These are phyloP conservation scores for Peromyscus nudipes DNA, from an alignment of 2,797 vertebrate genomes.

Conservation along the genomic window DNA sequence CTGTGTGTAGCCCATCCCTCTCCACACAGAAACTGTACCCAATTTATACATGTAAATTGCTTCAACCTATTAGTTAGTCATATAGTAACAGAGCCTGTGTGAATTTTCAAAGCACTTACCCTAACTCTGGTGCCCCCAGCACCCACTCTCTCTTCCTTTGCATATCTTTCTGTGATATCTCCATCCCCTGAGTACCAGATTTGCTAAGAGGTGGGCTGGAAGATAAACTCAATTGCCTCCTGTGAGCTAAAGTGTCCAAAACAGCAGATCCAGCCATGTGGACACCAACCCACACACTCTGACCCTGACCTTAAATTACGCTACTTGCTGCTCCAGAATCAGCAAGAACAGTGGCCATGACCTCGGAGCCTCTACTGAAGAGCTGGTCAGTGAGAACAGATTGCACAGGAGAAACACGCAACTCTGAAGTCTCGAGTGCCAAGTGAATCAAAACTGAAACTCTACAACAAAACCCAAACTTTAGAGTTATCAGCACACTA, in stretches of 20 bases:
- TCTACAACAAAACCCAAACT: constrained; percentile 9
- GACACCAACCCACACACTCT: neutral
- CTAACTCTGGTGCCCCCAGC: neutral
- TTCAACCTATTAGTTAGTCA: neutral
- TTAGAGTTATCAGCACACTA: neutral
- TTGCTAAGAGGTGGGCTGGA: neutral
- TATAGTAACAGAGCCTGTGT: neutral
- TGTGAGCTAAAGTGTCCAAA: neutral
- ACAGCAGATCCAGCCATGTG: neutral
- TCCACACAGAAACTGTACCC: neutral
- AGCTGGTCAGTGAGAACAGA: neutral
- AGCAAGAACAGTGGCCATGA: neutral
- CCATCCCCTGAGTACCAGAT: neutral
- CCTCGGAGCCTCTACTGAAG: neutral
- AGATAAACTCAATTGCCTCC: neutral
- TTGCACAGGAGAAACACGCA: neutral
- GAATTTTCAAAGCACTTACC: neutral
- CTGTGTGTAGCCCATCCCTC: neutral
- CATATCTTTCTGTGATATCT: neutral
- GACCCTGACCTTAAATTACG: neutral
- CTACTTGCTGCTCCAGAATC: neutral
- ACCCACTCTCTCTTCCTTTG: neutral
- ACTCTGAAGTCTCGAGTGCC: neutral
- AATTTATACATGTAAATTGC: neutral
- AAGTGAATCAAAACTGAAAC: neutral